Percentiles rank a stretch among this genome's conserved stretches.
Evolutionary conservation across 2,888 invertebrate species (phyloP).

Genomic region (Parapristionchus giblindavisi): DNA sequence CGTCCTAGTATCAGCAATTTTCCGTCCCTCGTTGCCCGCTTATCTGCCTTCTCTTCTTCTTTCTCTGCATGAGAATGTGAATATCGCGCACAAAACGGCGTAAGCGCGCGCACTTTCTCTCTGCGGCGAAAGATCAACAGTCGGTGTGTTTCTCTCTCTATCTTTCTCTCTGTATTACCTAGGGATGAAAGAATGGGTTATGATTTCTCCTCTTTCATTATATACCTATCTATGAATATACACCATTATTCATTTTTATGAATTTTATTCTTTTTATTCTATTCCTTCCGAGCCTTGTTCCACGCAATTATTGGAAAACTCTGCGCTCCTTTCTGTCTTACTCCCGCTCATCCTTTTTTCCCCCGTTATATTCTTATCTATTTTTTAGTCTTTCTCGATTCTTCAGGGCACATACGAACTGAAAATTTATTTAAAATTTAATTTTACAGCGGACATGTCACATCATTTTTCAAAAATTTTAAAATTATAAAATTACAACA

Average conservation of each 20-base stretch:
- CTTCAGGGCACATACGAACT: not conserved
- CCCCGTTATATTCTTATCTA: not conserved
- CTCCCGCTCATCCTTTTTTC: not conserved
- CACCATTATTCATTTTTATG: not conserved
- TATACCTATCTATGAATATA: too few species aligned
- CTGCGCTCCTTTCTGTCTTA: not conserved
- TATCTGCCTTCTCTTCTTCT: not conserved
- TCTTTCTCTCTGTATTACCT: not conserved
- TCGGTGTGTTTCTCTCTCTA: not conserved
- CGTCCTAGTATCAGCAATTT: too few species aligned
- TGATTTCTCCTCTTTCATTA: not conserved
- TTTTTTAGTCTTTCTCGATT: not conserved
- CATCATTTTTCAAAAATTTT: too few species aligned
- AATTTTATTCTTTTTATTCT: not conserved
- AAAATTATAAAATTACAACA: too few species aligned
- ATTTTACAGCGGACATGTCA: too few species aligned
- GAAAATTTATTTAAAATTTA: not conserved
- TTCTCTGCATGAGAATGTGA: not conserved
- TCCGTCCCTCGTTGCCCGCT: too few species aligned
- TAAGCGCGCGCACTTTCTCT: not conserved
- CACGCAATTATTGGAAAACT: not conserved
- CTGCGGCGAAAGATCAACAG: slow-evolving; percentile 31
- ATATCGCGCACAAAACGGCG: not conserved
- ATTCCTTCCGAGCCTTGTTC: not conserved
- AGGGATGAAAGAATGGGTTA: not conserved